Evolutionary conservation across 2,888 invertebrate genomes (phyloP).

Genomic region (Drosophila melanosoma): DNA sequence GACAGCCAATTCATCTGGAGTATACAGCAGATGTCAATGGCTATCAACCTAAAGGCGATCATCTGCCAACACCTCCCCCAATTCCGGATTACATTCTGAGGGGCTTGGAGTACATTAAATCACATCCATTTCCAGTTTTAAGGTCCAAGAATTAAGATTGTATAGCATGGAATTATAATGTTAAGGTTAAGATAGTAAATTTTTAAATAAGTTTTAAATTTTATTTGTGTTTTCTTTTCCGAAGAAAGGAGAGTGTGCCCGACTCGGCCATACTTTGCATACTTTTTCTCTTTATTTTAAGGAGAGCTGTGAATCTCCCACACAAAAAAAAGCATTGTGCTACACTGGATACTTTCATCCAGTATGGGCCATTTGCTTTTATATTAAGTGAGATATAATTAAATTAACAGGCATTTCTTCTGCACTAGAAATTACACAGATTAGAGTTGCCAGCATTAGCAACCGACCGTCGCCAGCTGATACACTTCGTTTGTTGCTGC

Average conservation of each 20-base stretch:
- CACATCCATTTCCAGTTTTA: constrained; percentile 76
- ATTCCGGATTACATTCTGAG: constrained; percentile 81
- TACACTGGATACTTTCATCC: background rate
- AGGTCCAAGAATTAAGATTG: constrained; percentile 58
- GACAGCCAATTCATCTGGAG: constrained; percentile 70
- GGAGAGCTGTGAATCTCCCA: too few species aligned
- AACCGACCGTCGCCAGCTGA: constrained; percentile 22
- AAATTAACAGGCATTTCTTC: background rate
- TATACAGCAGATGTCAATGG: constrained; percentile 83
- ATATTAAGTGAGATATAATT: constrained; percentile 19
- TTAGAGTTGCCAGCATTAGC: constrained; percentile 12
- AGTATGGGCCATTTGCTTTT: background rate
- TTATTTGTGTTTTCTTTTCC: background rate
- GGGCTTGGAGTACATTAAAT: constrained; percentile 76
- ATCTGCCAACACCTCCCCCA: constrained; percentile 84
- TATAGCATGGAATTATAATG: background rate
- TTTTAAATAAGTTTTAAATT: constrained; percentile 20
- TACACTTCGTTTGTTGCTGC: constrained; percentile 26
- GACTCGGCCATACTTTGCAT: background rate
- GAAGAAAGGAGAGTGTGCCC: background rate
- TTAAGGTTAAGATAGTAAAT: constrained; percentile 55
- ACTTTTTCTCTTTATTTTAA: background rate
- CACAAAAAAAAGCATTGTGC: background rate
- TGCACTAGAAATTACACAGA: background rate
- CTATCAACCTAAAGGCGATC: constrained; percentile 82